phyloP scores from a whole-genome alignment of 1,140 invertebrate species.

The Drosophila guanche region DNA sequence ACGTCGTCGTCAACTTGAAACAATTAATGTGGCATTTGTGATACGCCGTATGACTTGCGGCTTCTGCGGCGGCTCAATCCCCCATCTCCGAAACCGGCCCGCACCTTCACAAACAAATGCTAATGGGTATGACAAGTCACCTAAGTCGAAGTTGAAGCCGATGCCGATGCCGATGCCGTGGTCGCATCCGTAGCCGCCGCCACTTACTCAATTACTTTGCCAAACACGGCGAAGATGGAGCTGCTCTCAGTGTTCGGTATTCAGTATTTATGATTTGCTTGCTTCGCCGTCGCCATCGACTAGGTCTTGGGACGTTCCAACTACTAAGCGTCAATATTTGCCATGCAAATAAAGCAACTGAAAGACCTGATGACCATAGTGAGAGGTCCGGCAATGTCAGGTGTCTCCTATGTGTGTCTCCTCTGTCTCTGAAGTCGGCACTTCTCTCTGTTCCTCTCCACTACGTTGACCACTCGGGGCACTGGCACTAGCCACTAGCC shows the following conservation, averaged over 20 bases:
- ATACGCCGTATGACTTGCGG: constrained; percentile 76
- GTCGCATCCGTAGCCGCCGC: constrained; percentile 33
- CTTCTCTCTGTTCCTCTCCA: constrained; percentile 35
- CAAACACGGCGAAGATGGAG: constrained; percentile 62
- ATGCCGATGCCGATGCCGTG: constrained; percentile 14
- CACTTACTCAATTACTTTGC: constrained; percentile 82
- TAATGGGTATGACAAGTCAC: constrained; percentile 79
- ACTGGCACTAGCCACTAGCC: not conserved
- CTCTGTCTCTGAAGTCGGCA: constrained; percentile 45
- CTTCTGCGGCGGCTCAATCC: constrained; percentile 55
- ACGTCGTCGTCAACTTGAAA: constrained; percentile 73
- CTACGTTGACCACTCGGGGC: too few species aligned
- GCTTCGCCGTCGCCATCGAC: constrained; percentile 45
- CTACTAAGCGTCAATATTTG: constrained; percentile 74
- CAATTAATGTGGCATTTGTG: constrained; percentile 82
- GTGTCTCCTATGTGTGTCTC: constrained; percentile 36
- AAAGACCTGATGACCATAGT: constrained; percentile 19
- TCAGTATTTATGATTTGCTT: constrained; percentile 81
- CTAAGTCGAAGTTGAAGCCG: constrained; percentile 6
- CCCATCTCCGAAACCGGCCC: constrained; percentile 1
- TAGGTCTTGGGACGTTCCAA: constrained; percentile 54
- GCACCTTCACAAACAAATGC: constrained; percentile 79
- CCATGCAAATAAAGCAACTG: constrained; percentile 66
- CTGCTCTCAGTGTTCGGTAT: constrained; percentile 29
- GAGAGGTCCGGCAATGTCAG: constrained; percentile 61